phyloP scores from a whole-genome alignment of 30 jellyfish, hydroid and myxozoan species.

The Hydra vulgaris region DNA sequence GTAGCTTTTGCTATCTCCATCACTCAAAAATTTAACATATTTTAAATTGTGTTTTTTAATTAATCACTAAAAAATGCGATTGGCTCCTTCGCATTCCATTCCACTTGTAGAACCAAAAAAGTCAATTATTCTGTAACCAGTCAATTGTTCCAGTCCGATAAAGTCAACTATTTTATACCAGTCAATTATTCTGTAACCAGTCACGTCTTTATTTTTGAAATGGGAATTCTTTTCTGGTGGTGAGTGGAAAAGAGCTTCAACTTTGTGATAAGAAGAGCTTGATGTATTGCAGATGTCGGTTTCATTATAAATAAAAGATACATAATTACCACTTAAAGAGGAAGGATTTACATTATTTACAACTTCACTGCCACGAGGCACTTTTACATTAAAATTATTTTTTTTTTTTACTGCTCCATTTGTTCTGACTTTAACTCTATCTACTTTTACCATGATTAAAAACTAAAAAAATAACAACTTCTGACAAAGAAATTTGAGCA shows the following conservation, averaged over 20 bases:
- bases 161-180: too few species aligned
- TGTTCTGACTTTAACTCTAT: background rate
- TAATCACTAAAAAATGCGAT: slow-evolving; percentile 32
- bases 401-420: background rate
- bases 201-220: too few species aligned
- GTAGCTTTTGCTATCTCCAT: slow-evolving; percentile 47
- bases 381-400: background rate
- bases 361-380: background rate
- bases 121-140: slow-evolving; percentile 18
- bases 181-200: too few species aligned
- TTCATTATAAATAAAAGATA: background rate
- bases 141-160: too few species aligned
- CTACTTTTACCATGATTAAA: background rate
- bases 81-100: slow-evolving; percentile 46
- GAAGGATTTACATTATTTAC: background rate
- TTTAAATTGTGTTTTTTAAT: slow-evolving; percentile 16
- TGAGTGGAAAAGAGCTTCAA: background rate
- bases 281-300: background rate
- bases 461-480: too few species aligned
- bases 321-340: background rate
- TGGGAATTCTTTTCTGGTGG: background rate
- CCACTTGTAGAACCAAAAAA: slow-evolving; percentile 35
- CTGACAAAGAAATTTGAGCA: background rate
- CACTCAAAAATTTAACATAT: slow-evolving; percentile 11
- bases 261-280: background rate